Evolutionary conservation across 2,888 invertebrate species (phyloP), one percentile per base, ranked within the genome.

Genomic region (Apomyelois bistriatella): DNA sequence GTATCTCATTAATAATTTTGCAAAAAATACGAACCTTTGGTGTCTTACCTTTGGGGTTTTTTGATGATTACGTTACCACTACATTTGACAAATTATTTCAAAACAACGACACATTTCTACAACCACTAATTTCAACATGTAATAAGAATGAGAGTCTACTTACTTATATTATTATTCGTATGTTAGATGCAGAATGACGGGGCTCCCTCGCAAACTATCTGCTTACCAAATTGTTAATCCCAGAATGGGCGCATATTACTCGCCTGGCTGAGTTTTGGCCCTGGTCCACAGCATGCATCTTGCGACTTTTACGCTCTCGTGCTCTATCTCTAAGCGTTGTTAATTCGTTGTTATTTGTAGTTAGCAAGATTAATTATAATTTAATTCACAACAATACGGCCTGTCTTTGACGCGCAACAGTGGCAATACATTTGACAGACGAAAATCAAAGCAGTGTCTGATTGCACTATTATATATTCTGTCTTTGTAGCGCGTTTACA

Each of bases 271-370:
- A 70, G 70, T 78, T 64, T 87, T 87, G 86, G 87, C 85, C 60
- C 60, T 32, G 66, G 70, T 79, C 82, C 84, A 85, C 78, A 68
- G 63, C 72, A 74, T 82, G 75, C 72, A 72, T 79, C 74, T 76
- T 73, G 58, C 58, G 12, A 32, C 46, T 46, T 15, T 32, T 43
- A 28, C 43, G 13, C 53, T 51, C 65, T 67, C 67, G 64, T 72
- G 68, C 22, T 22, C 22, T 22, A 3, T 68, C 22, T 22, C 22
- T 22, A 3, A 22, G 22, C 68, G 74, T 79, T 81, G 79, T 80
- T 80, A 82, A 83, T 81, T 79, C 71, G 74, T 75, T 74, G 74
- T 75, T 82, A 82, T 84, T 81, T 80, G 81, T 82, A 79, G 71
- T 67, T 59, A 59, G 62, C 59, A 60, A 66, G 63, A 64, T 72